Evolutionary conservation across 2,113 vertebrate genomes (phyloP).

Genomic region (Vulpes ferrilata): DNA sequence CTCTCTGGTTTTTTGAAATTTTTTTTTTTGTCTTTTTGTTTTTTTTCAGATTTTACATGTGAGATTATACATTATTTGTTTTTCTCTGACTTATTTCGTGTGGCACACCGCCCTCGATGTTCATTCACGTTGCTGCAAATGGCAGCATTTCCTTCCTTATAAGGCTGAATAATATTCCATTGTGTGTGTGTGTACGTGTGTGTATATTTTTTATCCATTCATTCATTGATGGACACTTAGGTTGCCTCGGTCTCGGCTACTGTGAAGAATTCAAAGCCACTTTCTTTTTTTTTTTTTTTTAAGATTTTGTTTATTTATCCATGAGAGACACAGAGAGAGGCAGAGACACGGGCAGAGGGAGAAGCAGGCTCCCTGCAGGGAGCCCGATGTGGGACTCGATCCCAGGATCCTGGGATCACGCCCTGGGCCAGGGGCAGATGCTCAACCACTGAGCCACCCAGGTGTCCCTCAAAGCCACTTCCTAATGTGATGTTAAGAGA

Average conservation of each 20-base stretch:
- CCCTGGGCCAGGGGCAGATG: no score
- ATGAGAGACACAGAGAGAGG: no score
- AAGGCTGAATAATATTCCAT: neutral
- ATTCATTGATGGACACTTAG: neutral
- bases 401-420: no score
- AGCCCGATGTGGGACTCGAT: no score
- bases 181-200: no score
- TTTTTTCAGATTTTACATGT: neutral
- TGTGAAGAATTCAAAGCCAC: neutral
- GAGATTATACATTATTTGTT: neutral
- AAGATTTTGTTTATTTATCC: no score
- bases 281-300: neutral
- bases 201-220: neutral
- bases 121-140: neutral
- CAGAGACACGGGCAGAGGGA: no score
- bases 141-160: neutral
- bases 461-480: neutral
- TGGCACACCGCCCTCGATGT: neutral
- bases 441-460: no score
- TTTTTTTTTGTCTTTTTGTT: neutral
- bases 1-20: neutral
- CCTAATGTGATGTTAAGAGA: neutral
- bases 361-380: no score
- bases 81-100: neutral
- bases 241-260: neutral